These are phyloP conservation scores for Poecilus cupreus DNA, from an alignment of 2,888 invertebrate species.

Conservation along the genomic window DNA sequence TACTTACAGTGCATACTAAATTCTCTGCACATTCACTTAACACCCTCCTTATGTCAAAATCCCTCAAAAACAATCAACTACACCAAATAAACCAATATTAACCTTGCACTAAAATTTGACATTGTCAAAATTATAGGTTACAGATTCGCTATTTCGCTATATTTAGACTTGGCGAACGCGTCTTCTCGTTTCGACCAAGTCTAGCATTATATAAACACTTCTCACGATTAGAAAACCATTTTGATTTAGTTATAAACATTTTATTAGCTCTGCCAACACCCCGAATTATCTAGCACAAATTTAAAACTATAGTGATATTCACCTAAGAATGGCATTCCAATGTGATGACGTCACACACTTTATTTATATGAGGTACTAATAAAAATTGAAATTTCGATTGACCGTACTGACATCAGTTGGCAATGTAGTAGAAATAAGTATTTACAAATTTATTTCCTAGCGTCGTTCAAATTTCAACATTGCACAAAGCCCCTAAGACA, in stretches of 20 bases:
- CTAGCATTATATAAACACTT: background rate
- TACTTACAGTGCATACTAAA: constrained; percentile 68
- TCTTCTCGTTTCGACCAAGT: too few species aligned
- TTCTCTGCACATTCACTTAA: constrained; percentile 76
- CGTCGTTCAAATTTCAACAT: too few species aligned
- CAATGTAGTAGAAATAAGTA: too few species aligned
- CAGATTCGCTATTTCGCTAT: background rate
- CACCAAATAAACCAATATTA: background rate
- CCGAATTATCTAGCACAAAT: background rate
- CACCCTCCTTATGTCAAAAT: constrained; percentile 73
- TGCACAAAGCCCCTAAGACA: too few species aligned
- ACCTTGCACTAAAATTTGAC: background rate
- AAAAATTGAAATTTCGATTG: too few species aligned
- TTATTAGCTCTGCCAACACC: background rate
- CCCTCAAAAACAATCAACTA: too few species aligned
- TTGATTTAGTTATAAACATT: background rate
- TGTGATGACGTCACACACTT: too few species aligned
- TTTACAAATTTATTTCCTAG: too few species aligned
- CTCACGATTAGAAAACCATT: background rate
- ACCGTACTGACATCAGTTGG: too few species aligned
- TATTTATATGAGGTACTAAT: too few species aligned
- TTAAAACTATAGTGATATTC: too few species aligned
- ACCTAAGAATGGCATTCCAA: too few species aligned
- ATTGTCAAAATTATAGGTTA: constrained; percentile 40
- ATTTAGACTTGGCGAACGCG: background rate